These are phyloP conservation scores for Coracopsis vasa DNA, from an alignment of 2,113 vertebrate species.

Conservation along the genomic window DNA sequence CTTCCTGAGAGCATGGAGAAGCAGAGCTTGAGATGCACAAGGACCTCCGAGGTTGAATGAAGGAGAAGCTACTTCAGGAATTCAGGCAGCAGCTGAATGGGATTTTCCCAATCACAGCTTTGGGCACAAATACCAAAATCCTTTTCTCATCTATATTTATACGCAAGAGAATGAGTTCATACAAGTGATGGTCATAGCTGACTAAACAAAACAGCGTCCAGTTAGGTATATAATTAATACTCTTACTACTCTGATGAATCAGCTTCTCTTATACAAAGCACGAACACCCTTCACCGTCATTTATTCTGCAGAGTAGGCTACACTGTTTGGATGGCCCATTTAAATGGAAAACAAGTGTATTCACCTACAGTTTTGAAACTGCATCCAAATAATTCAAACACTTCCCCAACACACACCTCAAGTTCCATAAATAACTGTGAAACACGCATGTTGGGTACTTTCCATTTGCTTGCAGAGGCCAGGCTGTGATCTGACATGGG, in stretches of 20 bases:
- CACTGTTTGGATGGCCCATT: background rate
- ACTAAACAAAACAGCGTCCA: background rate
- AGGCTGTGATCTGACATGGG: rapidly evolving
- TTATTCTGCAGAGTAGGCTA: background rate
- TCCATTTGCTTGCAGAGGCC: background rate
- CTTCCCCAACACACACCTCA: background rate
- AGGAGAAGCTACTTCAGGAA: background rate
- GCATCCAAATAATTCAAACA: background rate
- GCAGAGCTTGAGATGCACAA: background rate
- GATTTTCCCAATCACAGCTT: background rate
- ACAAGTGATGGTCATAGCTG: background rate
- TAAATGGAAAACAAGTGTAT: background rate
- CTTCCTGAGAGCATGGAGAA: background rate
- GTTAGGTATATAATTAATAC: background rate
- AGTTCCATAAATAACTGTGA: background rate
- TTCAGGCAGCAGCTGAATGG: background rate
- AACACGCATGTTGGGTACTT: rapidly evolving
- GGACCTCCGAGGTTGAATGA: background rate
- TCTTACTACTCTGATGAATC: background rate
- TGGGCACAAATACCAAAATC: background rate
- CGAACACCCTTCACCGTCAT: background rate
- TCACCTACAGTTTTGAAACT: rapidly evolving
- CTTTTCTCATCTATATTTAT: background rate
- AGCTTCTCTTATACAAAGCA: background rate
- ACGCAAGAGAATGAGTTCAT: background rate